Percentiles rank a stretch among this genome's conserved stretches.
Conservation (phyloP, 2,797 vertebrate genomes). For the Acanthurus lineatus region DNA sequence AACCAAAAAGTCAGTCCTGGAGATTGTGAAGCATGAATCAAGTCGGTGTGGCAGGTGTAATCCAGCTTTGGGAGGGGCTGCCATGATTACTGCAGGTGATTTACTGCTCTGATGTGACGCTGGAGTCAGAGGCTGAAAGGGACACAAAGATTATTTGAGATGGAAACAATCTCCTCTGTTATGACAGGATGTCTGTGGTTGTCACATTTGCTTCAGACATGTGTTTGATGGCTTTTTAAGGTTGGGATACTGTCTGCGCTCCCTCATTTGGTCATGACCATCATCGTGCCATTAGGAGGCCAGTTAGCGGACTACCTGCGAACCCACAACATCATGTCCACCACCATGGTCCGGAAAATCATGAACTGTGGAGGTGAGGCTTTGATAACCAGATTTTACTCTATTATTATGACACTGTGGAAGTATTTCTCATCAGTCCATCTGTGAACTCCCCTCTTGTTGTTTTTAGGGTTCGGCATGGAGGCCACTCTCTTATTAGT, state of each 20-base stretch:
- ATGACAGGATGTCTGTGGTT: neutral
- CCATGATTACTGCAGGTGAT: constrained; percentile 58
- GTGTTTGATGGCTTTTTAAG: constrained; percentile 70
- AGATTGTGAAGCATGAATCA: constrained; percentile 66
- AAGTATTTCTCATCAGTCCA: no score
- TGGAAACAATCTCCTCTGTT: no score
- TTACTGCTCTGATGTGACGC: constrained; percentile 52
- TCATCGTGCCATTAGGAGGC: constrained; percentile 96
- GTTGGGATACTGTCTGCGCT: constrained; percentile 96
- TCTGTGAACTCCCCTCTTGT: neutral
- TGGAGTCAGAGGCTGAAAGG: constrained; percentile 51
- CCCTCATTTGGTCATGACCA: constrained; percentile 98
- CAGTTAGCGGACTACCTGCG: constrained; percentile 96
- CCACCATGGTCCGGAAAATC: constrained; percentile 95
- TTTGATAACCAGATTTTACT: neutral
- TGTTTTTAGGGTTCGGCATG: constrained; percentile 90
- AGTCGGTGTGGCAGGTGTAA: constrained; percentile 69
- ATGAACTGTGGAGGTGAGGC: constrained; percentile 97
- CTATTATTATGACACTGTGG: no score
- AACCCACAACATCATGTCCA: constrained; percentile 93
- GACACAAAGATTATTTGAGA: constrained; percentile 46
- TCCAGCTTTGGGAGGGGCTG: constrained; percentile 55
- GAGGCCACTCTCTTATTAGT: constrained; percentile 93
- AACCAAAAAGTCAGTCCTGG: neutral
- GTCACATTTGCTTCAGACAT: neutral